A percentile compares a stretch with the other conserved stretches of the same genome.
phyloP scores from a whole-genome alignment of 1,140 invertebrate species.

The Drosophila willistoni region DNA sequence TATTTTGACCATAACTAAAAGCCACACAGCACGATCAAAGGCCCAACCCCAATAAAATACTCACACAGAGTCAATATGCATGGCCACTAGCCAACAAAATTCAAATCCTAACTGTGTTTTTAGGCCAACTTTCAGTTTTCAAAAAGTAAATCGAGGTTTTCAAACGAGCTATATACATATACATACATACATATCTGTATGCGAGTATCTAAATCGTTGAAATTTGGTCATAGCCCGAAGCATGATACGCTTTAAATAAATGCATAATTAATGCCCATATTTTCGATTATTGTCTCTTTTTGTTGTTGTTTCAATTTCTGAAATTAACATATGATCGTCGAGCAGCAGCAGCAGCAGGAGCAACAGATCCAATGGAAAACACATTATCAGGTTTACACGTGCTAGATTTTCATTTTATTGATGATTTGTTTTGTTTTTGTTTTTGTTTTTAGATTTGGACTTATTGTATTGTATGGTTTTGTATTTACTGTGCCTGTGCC shows the following conservation, averaged over 20 bases:
- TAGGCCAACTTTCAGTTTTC: slow-evolving; percentile 76
- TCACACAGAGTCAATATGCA: slow-evolving; percentile 28
- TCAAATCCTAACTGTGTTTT: slow-evolving; percentile 66
- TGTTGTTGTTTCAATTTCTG: slow-evolving; percentile 23
- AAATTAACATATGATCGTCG: slow-evolving; percentile 41
- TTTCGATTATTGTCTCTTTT: slow-evolving; percentile 10
- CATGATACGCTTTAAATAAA: slow-evolving; percentile 65
- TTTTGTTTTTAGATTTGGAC: background rate
- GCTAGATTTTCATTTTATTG: slow-evolving; percentile 21
- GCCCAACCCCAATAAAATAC: slow-evolving; percentile 27
- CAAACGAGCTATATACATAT: slow-evolving; percentile 23
- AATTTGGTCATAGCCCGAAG: slow-evolving; percentile 63
- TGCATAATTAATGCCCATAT: slow-evolving; percentile 72
- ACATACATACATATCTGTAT: background rate
- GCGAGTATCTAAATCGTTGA: background rate
- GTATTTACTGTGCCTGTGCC: no score
- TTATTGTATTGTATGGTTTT: no score
- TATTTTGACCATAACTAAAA: slow-evolving; percentile 12
- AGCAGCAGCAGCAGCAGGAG: slow-evolving; percentile 68
- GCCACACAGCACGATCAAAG: slow-evolving; percentile 29
- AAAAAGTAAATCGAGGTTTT: slow-evolving; percentile 72
- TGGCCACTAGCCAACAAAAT: slow-evolving; percentile 28
- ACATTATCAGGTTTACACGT: slow-evolving; percentile 44
- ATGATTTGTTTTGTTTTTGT: background rate
- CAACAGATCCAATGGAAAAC: slow-evolving; percentile 27